Evolutionary conservation across 2,113 vertebrate genomes (phyloP), one percentile per base, ranked within the genome.

Genomic region (Xenopus tropicalis): DNA sequence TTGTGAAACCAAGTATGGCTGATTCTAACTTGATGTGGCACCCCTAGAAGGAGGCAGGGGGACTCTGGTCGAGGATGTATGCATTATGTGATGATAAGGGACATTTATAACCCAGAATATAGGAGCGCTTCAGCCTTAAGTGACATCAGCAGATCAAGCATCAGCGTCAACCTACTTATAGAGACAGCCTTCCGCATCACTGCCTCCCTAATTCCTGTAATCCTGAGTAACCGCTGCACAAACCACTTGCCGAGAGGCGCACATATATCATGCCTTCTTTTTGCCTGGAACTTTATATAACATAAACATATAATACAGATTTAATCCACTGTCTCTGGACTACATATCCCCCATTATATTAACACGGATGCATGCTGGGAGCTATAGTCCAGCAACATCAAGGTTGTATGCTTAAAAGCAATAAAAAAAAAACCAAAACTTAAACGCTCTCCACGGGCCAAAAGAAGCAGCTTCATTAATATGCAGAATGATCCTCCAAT

Each of bases 141-240:
- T 91, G 90, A 92, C 90, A 91, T 91, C 90, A 91, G 85, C 87
- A 84, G 81, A 84, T 84, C 86, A 86, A 86, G 66, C 84, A 85
- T 86, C 87, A 86, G 83, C 70, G 3, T 87, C 88, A 89, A 82
- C 81, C 86, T 64, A 82, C 77, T 85, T 69, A 79, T 82, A 85
- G 85, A 81, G 80, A 86, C 85, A 83, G 80, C 79, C 79, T 81
- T 83, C 79, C 81, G 85, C 84, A 80, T 74, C 78, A 82, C 66
- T 24, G 76, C 78, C 86, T 80, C 59, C 68, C 62, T 72, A 24
- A 69, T 76, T 81, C 76, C 77, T 69, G 77, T 76, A 82, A 25
- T 74, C 65, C 78, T 67, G 83, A 77, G 72, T 83, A 83, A 78
- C n/a, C 80, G 81, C 79, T 75, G 69, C 37, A 69, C 48, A 65